phyloP scores from a whole-genome alignment of 2,888 invertebrate species.

The Erebia aethiops region DNA sequence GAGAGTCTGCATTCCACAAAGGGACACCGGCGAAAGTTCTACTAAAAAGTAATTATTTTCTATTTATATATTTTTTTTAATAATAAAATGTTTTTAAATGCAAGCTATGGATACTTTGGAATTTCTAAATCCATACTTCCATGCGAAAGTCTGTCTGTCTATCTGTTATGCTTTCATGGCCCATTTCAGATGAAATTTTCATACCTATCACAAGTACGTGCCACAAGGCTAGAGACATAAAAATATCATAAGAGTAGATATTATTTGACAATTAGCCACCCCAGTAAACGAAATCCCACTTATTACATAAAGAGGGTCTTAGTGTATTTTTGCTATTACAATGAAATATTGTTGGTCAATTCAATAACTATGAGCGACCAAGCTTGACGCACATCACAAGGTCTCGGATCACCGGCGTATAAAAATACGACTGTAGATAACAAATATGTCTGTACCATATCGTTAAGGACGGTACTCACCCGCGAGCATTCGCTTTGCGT shows the following conservation, averaged over 20 bases:
- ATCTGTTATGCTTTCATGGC: too few species aligned
- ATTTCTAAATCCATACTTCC: background rate
- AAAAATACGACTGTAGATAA: constrained; percentile 27
- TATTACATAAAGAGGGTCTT: background rate
- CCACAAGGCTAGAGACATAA: too few species aligned
- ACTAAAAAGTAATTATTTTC: constrained; percentile 1
- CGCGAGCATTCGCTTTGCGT: too few species aligned
- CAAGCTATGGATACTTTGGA: background rate
- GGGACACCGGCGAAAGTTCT: constrained; percentile 52
- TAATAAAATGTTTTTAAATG: background rate
- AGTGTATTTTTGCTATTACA: background rate
- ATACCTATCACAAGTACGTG: too few species aligned
- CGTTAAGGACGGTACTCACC: background rate
- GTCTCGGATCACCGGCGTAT: constrained; percentile 25
- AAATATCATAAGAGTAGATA: too few species aligned
- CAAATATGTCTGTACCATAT: constrained; percentile 26
- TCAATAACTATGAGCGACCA: constrained; percentile 19
- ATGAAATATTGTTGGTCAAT: constrained; percentile 11
- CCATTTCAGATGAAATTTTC: too few species aligned
- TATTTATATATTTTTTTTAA: background rate
- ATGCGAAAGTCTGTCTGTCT: too few species aligned
- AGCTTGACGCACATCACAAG: constrained; percentile 25
- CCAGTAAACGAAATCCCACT: background rate
- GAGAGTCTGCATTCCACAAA: constrained; percentile 69
- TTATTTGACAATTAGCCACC: background rate